Evolutionary conservation across 2,797 vertebrate species (phyloP), one percentile per base, ranked within the genome.

Genomic region (Monodelphis domestica): DNA sequence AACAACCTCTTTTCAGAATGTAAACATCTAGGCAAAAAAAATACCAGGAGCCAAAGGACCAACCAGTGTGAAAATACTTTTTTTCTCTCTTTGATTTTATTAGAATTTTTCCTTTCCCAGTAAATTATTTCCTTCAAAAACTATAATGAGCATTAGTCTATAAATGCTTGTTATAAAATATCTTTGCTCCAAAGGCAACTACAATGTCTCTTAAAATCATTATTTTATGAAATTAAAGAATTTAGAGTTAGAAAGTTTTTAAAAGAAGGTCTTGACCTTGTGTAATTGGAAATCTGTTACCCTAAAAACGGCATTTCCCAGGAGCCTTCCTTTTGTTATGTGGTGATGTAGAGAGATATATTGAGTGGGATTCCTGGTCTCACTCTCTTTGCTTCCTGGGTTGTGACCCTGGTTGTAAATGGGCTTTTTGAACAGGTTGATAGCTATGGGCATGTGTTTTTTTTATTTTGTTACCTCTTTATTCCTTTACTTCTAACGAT

Each of bases 1-100:
- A 33, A 95, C 95, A 91, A 57, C 84, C 55, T 96, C 87, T 59
- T 53, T 95, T 55, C 91, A 45, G 91, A 54, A 89, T 89, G 87
- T 92, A 93, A 91, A 96, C 91, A 95, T 91, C 54, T 70, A 87
- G 70, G 92, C 52, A 90, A 84, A 78, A 53, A 51, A 92, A 91
- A 52, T 52, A 53, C 95, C 91, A 95, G 91, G 56, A 92, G 91
- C 89, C 9, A 51, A 84, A 89, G 0, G 33, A 93, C 12, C 78
- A 89, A 56, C 5, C 51, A 0, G 38, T 89, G 87, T 91, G 89
- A 94, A 51, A 90, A 93, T 53, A 87, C 50, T 26, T 94, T 94
- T 91, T 51, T 11, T 7, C 10, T 5, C 4, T 52, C 87, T 45
- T 91, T 26, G 29, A 91, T 88, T 29, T 91, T 50, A 29, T 70